Conservation (phyloP, 23 tunicate species). For the Ciona savignyi region DNA sequence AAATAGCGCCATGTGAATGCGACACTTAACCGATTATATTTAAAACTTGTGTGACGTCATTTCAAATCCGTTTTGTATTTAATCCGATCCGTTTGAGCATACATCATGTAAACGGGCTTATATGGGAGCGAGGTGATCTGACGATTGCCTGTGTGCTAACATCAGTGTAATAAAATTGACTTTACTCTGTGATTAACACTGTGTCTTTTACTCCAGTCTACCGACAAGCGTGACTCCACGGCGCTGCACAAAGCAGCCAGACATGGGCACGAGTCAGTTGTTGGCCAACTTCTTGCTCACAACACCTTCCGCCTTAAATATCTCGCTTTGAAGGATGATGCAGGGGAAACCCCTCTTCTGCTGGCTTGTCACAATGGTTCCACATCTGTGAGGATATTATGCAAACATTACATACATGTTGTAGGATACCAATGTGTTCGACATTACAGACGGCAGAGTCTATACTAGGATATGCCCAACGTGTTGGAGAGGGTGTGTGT, state of each 20-base stretch:
- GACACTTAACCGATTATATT: no score
- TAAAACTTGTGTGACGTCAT: no score
- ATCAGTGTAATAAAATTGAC: background rate
- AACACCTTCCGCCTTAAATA: background rate
- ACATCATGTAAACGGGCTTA: no score
- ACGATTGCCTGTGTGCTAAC: background rate
- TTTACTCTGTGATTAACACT: no score
- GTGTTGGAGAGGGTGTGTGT: background rate
- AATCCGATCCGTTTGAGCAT: no score
- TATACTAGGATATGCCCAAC: no score
- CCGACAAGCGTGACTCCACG: background rate
- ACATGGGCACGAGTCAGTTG: slow-evolving; percentile 4
- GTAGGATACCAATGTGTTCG: background rate
- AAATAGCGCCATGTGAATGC: no score
- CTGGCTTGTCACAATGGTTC: slow-evolving; percentile 23
- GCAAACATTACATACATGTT: background rate
- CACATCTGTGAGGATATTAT: slow-evolving; percentile 12
- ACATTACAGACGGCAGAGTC: background rate
- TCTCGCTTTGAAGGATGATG: background rate
- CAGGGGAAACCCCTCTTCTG: slow-evolving; percentile 24
- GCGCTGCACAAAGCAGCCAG: slow-evolving; percentile 13
- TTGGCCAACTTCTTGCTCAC: background rate
- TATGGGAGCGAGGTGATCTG: background rate
- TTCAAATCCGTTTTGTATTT: no score
- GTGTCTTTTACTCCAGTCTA: no score